Evolutionary conservation across 2,113 vertebrate genomes (phyloP).

Genomic region (Zingel zingel): DNA sequence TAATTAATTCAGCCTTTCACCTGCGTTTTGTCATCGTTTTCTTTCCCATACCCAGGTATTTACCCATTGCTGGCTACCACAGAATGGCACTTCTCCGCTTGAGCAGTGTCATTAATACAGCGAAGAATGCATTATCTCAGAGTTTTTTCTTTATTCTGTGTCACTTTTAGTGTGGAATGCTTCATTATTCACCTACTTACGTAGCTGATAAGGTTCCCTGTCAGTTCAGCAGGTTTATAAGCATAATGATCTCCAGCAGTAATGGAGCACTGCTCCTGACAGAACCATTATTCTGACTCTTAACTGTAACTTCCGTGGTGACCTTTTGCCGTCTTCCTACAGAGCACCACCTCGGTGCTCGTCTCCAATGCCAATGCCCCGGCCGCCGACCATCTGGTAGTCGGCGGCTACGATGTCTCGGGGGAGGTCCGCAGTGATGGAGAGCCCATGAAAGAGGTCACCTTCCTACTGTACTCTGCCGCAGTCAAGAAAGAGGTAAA

Average conservation of each 20-base stretch:
- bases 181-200: conserved; percentile 27
- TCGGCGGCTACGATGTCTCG: conserved; percentile 95
- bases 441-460: conserved; percentile 98
- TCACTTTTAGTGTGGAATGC: background rate
- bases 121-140: conserved; percentile 3
- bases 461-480: conserved; percentile 95
- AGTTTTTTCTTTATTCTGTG: conserved; percentile 18
- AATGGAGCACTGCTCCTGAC: conserved; percentile 30
- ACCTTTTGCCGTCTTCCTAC: conserved; percentile 45
- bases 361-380: conserved; percentile 92
- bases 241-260: conserved; percentile 39
- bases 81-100: background rate
- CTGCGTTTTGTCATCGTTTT: background rate
- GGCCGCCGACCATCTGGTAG: conserved; percentile 87
- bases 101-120: background rate
- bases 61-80: background rate
- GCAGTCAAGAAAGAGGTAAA: conserved; percentile 88
- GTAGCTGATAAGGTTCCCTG: conserved; percentile 35
- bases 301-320: background rate
- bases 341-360: conserved; percentile 90
- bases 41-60: background rate
- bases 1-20: background rate
- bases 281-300: conserved; percentile 20
- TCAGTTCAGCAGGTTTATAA: conserved; percentile 45
- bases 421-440: conserved; percentile 96